Base-by-base conservation (phyloP, 2,888 invertebrate genomes). In the Eupithecia tripunctaria region DNA sequence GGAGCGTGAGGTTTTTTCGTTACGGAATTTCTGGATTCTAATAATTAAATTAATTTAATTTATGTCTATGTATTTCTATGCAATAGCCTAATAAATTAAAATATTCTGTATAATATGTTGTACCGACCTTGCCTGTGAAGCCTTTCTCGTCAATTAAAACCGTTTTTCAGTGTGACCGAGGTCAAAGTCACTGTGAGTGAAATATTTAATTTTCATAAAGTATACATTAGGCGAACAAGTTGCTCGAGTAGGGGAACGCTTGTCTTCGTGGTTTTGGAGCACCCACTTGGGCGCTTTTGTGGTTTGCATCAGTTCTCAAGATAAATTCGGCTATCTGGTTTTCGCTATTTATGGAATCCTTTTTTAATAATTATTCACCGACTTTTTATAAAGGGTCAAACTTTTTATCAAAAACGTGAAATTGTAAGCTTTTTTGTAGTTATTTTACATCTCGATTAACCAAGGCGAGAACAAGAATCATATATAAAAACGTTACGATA, bases 161-260 rank as follows among this genome's bases (percentile, higher is more conserved):
- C 29, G 38, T 8, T 10, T 67, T 67, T 27, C 25, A 27, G 21
- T 59, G 59, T 59, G 8, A 59, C 14, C 25, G 59, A 21, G n/a
- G 6, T 41, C 41, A 65, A 70, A 70, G 84, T 83, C 84, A 84
- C 86, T 86, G 83, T 82, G 88, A 91, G 90, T 90, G 92, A 93
- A 92, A 93, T 94, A 93, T 94, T 94, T 93, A 94, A 94, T 94
- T 94, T 94, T 94, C 93, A 94, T 93, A 93, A 93, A 93, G 92
- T 92, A 89, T 91, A 89, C 91, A 91, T 93, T 91, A 91, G 87
- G 88, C 83, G 84, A 85, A 87, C 88, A 87, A 86, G 85, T 82
- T 82, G 80, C 76, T 76, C 73, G 77, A 67, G 73, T 69, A 75
- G 84, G 81, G 82, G 84, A 81, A 84, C 84, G 83, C 81, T 81